Conservation (phyloP, 2,888 invertebrate species). For the Xanthorhoe spadicearia region DNA sequence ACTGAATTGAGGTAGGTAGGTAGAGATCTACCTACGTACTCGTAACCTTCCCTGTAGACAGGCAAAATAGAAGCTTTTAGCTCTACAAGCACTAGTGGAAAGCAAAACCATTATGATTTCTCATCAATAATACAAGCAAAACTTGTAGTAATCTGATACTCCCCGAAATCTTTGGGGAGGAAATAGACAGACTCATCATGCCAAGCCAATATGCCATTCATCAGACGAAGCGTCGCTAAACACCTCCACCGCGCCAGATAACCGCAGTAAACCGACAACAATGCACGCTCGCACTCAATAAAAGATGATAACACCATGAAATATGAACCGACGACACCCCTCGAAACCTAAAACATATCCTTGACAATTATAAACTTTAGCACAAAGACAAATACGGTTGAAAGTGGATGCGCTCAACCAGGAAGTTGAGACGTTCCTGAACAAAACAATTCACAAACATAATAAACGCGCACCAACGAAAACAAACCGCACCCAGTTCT, state of each 20-base stretch:
- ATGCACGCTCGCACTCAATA: constrained; percentile 84
- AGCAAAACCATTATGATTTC: neutral
- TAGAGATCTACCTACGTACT: no score
- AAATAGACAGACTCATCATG: constrained; percentile 20
- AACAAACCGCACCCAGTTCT: constrained; percentile 76
- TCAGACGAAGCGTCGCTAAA: constrained; percentile 76
- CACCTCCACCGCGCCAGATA: constrained; percentile 77
- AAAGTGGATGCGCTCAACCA: neutral
- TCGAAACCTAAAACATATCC: constrained; percentile 49
- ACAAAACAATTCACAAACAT: constrained; percentile 58
- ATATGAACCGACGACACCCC: constrained; percentile 82
- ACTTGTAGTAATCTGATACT: constrained; percentile 33
- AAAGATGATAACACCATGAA: constrained; percentile 85
- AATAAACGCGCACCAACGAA: constrained; percentile 76
- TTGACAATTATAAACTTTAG: constrained; percentile 48
- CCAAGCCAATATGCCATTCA: constrained; percentile 75
- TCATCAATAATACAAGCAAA: neutral
- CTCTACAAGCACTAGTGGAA: neutral
- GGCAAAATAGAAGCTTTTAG: neutral
- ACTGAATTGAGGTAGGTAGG: no score
- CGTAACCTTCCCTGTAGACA: no score
- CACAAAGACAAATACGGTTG: constrained; percentile 37
- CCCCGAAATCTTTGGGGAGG: constrained; percentile 23
- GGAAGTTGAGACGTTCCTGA: constrained; percentile 60
- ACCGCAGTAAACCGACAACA: constrained; percentile 83